These are phyloP conservation scores for Rhineura floridana DNA, from an alignment of 2,113 vertebrate species.

Conservation along the genomic window DNA sequence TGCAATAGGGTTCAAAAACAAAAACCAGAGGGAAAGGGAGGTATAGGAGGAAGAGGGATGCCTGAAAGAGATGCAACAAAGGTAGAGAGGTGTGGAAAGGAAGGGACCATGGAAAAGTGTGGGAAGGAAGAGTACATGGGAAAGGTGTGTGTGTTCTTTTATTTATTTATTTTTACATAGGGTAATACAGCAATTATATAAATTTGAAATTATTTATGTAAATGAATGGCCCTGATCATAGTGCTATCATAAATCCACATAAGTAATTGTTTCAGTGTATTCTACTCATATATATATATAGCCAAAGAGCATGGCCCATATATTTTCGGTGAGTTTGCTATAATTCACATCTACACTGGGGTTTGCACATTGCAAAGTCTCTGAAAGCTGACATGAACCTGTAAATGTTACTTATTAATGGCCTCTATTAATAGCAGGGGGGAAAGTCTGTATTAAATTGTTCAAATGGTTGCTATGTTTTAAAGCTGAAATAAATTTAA, in stretches of 20 bases:
- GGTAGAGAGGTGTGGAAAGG: no score
- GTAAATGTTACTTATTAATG: conserved; percentile 59
- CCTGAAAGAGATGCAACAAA: no score
- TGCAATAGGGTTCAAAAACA: background rate
- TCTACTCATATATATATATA: background rate
- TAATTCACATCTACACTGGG: conserved; percentile 5
- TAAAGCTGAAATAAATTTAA: conserved; percentile 57
- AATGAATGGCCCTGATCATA: background rate
- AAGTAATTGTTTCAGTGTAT: conserved; percentile 25
- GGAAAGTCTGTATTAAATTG: conserved; percentile 51
- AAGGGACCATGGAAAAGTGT: background rate
- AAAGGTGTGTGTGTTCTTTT: background rate
- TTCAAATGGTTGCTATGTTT: conserved; percentile 55
- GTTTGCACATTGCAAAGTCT: conserved; percentile 23
- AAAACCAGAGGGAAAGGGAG: background rate
- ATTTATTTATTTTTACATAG: background rate
- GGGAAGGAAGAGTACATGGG: background rate
- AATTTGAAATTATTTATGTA: background rate
- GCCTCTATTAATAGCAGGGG: conserved; percentile 45
- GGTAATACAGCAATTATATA: background rate
- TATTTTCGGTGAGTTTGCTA: conserved; percentile 29
- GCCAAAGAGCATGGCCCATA: conserved; percentile 12
- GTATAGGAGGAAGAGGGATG: background rate
- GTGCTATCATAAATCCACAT: conserved; percentile 12
- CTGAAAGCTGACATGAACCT: conserved; percentile 41